Evolutionary conservation across 2,888 invertebrate species (phyloP), one percentile per base, ranked within the genome.

Genomic region (Dryomyza anilis): DNA sequence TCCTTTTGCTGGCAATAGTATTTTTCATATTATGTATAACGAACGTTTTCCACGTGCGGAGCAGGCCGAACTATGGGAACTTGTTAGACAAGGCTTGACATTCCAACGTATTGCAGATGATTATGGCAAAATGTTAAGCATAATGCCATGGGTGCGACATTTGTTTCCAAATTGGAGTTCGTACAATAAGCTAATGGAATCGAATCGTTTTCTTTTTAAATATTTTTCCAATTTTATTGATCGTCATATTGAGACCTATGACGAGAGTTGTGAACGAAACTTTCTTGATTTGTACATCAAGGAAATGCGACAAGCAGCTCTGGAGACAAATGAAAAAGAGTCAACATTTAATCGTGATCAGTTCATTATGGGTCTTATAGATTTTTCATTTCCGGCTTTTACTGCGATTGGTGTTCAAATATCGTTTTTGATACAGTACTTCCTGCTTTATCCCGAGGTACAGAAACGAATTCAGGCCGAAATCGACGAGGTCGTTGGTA

Each of bases 211-310:
- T 25, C 68, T 90, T 2, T 74, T 85, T 62, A 78, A 87, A 45
- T 89, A 86, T 67, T 85, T 88, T 68, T 77, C 80, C 74, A 83
- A 85, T 69, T 69, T 86, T 14, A 72, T 89, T 6, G 78, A 84
- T n/a, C 84, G 85, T 19, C 83, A 85, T 30, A 76, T 86, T 59
- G 75, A 77, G 0, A 85, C 77, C 0, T 82, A 80, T 48, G 78
- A 82, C 5, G 83, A 85, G 7, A 80, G 84, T 0, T 78, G 85
- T 64, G 84, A 86, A 58, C 84, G 88, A 0, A 87, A 89, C 74
- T 89, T 90, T 72, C 66, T 89, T 3, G 90, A 90, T 71, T 80
- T 86, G 66, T 90, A 89, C 74, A 81, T 89, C 7, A 84, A 84
- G 16, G 85, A 86, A 76, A 85, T 89, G 84, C 86, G 86, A 12